Evolutionary conservation across 1,140 invertebrate species (phyloP).

Genomic region (Ceratosolen fusciceps): DNA sequence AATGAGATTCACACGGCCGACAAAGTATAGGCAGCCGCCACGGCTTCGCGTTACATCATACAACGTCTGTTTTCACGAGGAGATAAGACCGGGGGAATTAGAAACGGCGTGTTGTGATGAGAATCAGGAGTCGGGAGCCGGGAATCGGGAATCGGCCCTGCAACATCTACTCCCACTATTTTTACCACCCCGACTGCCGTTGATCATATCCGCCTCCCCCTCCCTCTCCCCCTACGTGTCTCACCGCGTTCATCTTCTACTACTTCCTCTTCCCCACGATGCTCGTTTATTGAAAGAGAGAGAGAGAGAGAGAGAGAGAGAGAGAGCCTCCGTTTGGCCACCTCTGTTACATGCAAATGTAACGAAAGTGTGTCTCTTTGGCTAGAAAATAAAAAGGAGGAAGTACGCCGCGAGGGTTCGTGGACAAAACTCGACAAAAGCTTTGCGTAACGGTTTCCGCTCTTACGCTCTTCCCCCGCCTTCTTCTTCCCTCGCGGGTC

Average conservation of each 20-base stretch:
- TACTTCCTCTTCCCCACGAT: not conserved
- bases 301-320: too few relatives aligned
- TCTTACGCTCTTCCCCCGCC: not conserved
- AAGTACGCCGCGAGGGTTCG: not conserved
- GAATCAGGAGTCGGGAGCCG: not conserved
- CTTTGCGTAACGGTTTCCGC: constrained; percentile 26
- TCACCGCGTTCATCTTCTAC: not conserved
- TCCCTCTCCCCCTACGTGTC: not conserved
- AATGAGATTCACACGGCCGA: not conserved
- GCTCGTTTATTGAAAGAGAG: too few relatives aligned
- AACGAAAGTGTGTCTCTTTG: constrained; percentile 45
- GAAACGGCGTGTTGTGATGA: not conserved
- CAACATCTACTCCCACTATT: not conserved
- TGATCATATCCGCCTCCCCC: not conserved
- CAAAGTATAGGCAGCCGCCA: not conserved
- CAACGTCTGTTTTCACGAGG: not conserved
- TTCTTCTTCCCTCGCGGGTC: not conserved
- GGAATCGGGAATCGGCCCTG: not conserved
- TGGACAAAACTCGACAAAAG: not conserved
- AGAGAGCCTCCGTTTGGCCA: constrained; percentile 30
- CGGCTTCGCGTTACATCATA: too few relatives aligned
- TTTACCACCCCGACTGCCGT: not conserved
- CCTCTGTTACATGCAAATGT: constrained; percentile 38
- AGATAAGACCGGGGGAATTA: not conserved
- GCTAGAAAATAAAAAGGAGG: constrained; percentile 35